These are phyloP conservation scores for Mythimna lalbum DNA, from an alignment of 2,888 invertebrate genomes.

Conservation along the genomic window DNA sequence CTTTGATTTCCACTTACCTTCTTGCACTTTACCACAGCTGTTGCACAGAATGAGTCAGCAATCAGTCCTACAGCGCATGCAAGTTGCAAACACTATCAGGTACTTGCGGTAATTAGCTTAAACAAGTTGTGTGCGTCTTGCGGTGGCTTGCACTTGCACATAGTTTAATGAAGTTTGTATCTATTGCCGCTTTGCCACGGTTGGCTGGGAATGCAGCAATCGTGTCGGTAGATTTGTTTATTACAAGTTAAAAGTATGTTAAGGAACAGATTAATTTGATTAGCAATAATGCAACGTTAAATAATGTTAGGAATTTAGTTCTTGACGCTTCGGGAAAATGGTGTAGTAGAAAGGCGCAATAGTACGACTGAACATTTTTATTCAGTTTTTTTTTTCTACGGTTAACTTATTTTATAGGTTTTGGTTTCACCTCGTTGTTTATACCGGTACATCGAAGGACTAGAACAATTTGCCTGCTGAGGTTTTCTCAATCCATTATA, in stretches of 20 bases:
- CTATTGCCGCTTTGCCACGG: slow-evolving; percentile 44
- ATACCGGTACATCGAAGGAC: too few species aligned
- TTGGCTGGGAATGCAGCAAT: slow-evolving; percentile 46
- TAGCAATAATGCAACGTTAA: neutral
- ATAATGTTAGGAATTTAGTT: neutral
- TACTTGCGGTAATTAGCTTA: slow-evolving; percentile 42
- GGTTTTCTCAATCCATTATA: too few species aligned
- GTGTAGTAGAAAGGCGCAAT: neutral
- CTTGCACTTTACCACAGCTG: neutral
- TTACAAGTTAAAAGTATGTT: slow-evolving; percentile 3
- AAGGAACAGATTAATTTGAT: slow-evolving; percentile 3
- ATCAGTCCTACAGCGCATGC: slow-evolving; percentile 21
- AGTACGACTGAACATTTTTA: neutral
- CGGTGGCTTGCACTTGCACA: slow-evolving; percentile 38
- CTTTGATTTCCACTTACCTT: slow-evolving; percentile 5
- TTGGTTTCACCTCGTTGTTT: too few species aligned
- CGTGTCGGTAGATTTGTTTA: slow-evolving; percentile 21
- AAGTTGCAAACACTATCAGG: slow-evolving; percentile 31
- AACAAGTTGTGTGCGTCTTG: slow-evolving; percentile 48
- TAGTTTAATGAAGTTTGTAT: slow-evolving; percentile 31
- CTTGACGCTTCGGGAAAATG: neutral
- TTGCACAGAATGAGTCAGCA: slow-evolving; percentile 21
- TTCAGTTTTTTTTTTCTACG: neutral
- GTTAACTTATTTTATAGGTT: too few species aligned
- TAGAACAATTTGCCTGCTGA: too few species aligned